Evolutionary conservation across 2,888 invertebrate species (phyloP).

Genomic region (Noctua janthe): DNA sequence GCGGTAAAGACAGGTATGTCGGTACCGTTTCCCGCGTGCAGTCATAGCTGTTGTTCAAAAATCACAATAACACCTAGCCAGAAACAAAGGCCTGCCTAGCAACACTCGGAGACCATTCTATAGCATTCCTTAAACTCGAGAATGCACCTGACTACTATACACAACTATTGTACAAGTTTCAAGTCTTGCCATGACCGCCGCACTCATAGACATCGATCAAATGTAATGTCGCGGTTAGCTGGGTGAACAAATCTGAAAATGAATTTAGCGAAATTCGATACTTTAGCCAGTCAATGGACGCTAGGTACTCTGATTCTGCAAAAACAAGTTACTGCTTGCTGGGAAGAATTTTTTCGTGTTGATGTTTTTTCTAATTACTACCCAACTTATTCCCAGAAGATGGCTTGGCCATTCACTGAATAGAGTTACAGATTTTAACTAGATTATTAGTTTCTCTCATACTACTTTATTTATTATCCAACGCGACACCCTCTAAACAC

Average conservation of each 20-base stretch:
- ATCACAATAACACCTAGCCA: slow-evolving; percentile 29
- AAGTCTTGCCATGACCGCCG: not conserved
- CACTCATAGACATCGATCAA: slow-evolving; percentile 16
- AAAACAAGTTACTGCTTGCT: not conserved
- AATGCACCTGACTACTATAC: slow-evolving; percentile 28
- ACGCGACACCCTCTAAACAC: not conserved
- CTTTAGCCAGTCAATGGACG: not conserved
- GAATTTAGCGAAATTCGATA: not conserved
- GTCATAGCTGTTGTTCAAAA: slow-evolving; percentile 43
- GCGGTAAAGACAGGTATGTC: slow-evolving; percentile 26
- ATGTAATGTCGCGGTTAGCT: slow-evolving; percentile 15
- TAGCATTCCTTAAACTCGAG: slow-evolving; percentile 42
- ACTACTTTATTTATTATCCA: not conserved
- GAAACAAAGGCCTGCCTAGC: slow-evolving; percentile 24
- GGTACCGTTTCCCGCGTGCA: slow-evolving; percentile 38
- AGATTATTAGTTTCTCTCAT: not conserved
- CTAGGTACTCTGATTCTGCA: not conserved
- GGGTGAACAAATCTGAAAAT: not conserved
- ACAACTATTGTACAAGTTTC: slow-evolving; percentile 10
- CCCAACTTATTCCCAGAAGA: not conserved
- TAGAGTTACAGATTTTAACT: not conserved
- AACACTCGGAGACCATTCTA: slow-evolving; percentile 26
- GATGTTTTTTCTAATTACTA: not conserved
- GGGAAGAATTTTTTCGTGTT: not conserved
- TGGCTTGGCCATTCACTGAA: not conserved